These are phyloP conservation scores for Spea multiplicata DNA, from an alignment of 2,113 vertebrate species.

Conservation along the genomic window DNA sequence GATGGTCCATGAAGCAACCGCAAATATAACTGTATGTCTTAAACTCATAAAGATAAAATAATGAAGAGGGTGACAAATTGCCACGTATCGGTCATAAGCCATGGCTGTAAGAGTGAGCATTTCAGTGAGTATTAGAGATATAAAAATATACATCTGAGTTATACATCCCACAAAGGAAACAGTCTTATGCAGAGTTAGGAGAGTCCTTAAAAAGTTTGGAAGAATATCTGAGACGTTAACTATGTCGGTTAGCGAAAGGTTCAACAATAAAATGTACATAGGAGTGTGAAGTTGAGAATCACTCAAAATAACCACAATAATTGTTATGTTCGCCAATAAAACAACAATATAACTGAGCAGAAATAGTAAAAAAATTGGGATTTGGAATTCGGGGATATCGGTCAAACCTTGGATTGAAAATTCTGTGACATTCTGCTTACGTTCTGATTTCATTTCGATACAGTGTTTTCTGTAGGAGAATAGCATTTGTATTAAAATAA, in stretches of 20 bases:
- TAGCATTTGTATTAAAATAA: no score
- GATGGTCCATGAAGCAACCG: background rate
- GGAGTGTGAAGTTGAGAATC: no score
- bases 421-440: no score
- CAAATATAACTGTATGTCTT: background rate
- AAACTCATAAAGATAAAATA: constrained; percentile 3
- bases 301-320: background rate
- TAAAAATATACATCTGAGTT: background rate
- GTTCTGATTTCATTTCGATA: no score
- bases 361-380: background rate
- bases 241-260: constrained; percentile 21
- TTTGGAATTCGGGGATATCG: background rate
- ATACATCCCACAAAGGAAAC: background rate
- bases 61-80: constrained; percentile 18
- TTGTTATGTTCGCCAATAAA: background rate
- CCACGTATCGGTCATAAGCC: constrained; percentile 32
- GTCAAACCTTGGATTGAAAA: background rate
- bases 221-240: constrained; percentile 19
- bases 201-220: constrained; percentile 2
- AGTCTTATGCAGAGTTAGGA: background rate
- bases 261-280: constrained; percentile 25
- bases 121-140: background rate
- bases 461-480: no score
- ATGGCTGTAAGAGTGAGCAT: constrained; percentile 4
- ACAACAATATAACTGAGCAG: background rate